A percentile compares a stretch with the other conserved stretches of the same genome.
These are phyloP conservation scores for Melieria crassipennis DNA, from an alignment of 2,888 invertebrate species.

Conservation along the genomic window DNA sequence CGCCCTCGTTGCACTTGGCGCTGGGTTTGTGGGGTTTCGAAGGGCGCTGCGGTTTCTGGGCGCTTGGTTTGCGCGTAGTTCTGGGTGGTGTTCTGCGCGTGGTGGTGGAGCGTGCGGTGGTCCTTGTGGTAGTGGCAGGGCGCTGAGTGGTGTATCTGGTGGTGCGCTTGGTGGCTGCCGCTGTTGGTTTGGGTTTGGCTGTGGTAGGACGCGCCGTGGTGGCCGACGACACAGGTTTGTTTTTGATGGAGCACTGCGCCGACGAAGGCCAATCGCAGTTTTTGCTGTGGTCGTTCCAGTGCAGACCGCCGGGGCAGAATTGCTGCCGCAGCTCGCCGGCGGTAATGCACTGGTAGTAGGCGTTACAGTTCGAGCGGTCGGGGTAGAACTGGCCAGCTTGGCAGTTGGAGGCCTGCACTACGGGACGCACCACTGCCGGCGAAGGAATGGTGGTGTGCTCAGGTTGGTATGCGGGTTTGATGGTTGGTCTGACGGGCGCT, in stretches of 20 bases:
- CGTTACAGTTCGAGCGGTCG: slow-evolving; percentile 76
- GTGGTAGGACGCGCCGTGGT: slow-evolving; percentile 58
- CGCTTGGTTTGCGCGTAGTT: slow-evolving; percentile 47
- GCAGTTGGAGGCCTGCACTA: slow-evolving; percentile 61
- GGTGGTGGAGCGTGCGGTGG: slow-evolving; percentile 5
- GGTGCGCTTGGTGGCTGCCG: slow-evolving; percentile 47
- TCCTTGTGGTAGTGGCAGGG: slow-evolving; percentile 25
- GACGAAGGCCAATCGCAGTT: slow-evolving; percentile 84
- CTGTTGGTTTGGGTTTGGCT: slow-evolving; percentile 47
- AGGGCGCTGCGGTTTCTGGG: slow-evolving; percentile 13
- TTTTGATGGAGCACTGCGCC: slow-evolving; percentile 72
- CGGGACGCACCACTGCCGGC: slow-evolving; percentile 67
- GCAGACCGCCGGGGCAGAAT: slow-evolving; percentile 81
- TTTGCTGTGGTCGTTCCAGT: slow-evolving; percentile 76
- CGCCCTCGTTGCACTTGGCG: slow-evolving; percentile 72
- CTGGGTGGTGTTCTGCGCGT: slow-evolving; percentile 39
- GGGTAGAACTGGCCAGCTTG: slow-evolving; percentile 69
- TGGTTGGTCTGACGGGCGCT: slow-evolving; percentile 42
- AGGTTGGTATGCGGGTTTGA: slow-evolving; percentile 43
- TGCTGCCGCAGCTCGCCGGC: slow-evolving; percentile 77
- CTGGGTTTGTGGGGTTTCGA: slow-evolving; percentile 44
- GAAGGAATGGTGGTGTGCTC: slow-evolving; percentile 64
- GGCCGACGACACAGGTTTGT: slow-evolving; percentile 45
- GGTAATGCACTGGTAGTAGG: slow-evolving; percentile 78
- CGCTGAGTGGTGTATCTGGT: slow-evolving; percentile 34